Evolutionary conservation across 1,140 invertebrate genomes (phyloP), one percentile per base, ranked within the genome.

Genomic region (Leptopilina clavipes): DNA sequence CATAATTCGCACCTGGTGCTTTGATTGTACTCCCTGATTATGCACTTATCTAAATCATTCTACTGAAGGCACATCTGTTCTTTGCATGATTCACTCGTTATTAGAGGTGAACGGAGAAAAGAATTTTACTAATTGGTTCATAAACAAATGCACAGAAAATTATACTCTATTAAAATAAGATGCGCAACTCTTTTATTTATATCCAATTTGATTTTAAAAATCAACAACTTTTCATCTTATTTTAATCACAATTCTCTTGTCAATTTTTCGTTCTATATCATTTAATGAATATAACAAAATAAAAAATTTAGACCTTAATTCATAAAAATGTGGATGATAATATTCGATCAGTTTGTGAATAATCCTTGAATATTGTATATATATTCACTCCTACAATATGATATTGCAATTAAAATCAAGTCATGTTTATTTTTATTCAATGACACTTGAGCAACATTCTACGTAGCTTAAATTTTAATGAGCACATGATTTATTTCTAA

Each of bases 1-100:
- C 65, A 86, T 90, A 89, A 90, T 89, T 89, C 86, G 88, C 89
- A 90, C 89, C 89, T 90, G 89, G 89, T 87, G 86, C 83, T 88
- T 85, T 87, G 89, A 90, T 90, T 90, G 82, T 87, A 72, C 79
- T 84, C 85, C 87, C 78, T 76, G 79, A 84, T 83, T 83, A 83
- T 82, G 83, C 81, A 80, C 79, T 80, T 76, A 43, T 17, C 81
- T 79, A 77, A 79, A 77, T 8, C 48, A 17, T 76, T 81, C 76
- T 81, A 74, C 76, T 59, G 70, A 40, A 76, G 17, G 72, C n/a
- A 56, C 74, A 19, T 19, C 74, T 17, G 74, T 70, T 74, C 59
- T 74, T 65, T 56, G 45, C 54, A 40, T 45, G 25, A 75, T 75
- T 48, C 71, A n/a, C 71, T 48, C 73, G 70, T 70, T 40, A 70